Percentiles rank a stretch among this genome's conserved stretches.
Evolutionary conservation across 2,797 vertebrate genomes (phyloP).

Genomic region (Etheostoma nigrum): DNA sequence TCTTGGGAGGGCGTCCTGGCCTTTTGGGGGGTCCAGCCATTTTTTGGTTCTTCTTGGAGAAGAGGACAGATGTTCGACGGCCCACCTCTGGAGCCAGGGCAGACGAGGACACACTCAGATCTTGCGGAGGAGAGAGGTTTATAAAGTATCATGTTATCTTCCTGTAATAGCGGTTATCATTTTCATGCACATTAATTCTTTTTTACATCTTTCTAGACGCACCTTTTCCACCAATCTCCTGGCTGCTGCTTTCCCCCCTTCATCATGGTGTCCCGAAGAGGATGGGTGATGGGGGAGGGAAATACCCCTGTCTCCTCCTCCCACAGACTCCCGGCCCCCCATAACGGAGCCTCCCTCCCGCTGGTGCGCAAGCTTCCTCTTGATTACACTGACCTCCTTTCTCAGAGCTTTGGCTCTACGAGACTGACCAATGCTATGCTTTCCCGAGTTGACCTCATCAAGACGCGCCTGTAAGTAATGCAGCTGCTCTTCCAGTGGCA

Average conservation of each 20-base stretch:
- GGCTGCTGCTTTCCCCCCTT: conserved; percentile 98
- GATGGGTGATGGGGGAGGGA: conserved; percentile 85
- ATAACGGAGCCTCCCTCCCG: conserved; percentile 88
- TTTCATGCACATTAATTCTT: neutral
- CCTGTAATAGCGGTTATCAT: neutral
- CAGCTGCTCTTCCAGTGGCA: conserved; percentile 95
- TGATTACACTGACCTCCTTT: conserved; percentile 95
- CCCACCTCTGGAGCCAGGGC: conserved; percentile 95
- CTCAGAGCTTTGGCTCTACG: conserved; percentile 96
- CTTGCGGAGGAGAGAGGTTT: conserved; percentile 71
- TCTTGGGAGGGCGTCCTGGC: conserved; percentile 96
- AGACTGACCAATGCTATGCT: conserved; percentile 95
- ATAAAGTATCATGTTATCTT: neutral
- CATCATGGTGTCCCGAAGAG: conserved; percentile 91
- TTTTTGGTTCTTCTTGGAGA: conserved; percentile 99
- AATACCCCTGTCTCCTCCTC: conserved; percentile 80
- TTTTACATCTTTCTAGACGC: conserved; percentile 22
- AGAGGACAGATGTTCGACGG: conserved; percentile 97
- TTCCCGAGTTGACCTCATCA: conserved; percentile 91
- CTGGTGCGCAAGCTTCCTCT: conserved; percentile 94
- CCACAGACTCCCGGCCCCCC: conserved; percentile 85
- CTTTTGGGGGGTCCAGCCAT: conserved; percentile 95
- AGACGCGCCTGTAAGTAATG: conserved; percentile 91
- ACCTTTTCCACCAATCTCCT: conserved; percentile 97
- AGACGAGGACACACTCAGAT: conserved; percentile 91